Evolutionary conservation across 2,113 vertebrate species (phyloP).

Genomic region (Columba janthina): DNA sequence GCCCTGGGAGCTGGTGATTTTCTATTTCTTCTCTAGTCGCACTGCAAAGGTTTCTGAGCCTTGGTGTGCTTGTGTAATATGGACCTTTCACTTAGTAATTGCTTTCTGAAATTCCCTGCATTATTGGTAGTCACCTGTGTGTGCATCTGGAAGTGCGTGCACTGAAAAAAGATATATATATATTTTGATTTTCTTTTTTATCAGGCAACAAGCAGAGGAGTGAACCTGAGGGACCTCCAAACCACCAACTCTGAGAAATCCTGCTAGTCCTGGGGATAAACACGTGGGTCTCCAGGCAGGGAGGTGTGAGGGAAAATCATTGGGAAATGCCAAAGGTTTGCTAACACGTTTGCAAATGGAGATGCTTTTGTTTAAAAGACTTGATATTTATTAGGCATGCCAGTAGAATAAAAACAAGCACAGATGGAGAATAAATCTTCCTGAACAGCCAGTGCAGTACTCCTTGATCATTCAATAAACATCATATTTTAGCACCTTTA

Average conservation of each 20-base stretch:
- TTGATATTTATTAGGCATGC: slow-evolving; percentile 59
- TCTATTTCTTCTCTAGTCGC: not conserved
- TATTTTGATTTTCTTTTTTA: not conserved
- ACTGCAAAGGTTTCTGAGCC: not conserved
- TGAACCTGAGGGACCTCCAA: not conserved
- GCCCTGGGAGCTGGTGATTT: not conserved
- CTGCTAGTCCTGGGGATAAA: not conserved
- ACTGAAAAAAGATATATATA: not conserved
- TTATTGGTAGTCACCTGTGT: not conserved
- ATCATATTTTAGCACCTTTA: slow-evolving; percentile 25
- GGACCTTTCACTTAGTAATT: not conserved
- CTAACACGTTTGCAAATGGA: slow-evolving; percentile 9
- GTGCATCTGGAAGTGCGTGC: not conserved
- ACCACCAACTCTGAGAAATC: not conserved
- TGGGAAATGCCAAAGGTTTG: slow-evolving; percentile 2
- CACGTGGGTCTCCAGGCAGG: not conserved
- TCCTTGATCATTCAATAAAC: slow-evolving; percentile 27
- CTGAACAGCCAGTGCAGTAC: slow-evolving; percentile 12
- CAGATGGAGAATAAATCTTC: slow-evolving; percentile 64
- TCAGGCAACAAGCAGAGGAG: not conserved
- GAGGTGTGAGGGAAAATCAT: not conserved
- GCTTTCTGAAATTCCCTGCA: not conserved
- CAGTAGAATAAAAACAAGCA: slow-evolving; percentile 43
- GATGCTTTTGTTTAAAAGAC: slow-evolving; percentile 18
- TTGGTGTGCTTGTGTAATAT: not conserved